Base-by-base conservation (phyloP, 2,113 vertebrate genomes). In the Conger conger region DNA sequence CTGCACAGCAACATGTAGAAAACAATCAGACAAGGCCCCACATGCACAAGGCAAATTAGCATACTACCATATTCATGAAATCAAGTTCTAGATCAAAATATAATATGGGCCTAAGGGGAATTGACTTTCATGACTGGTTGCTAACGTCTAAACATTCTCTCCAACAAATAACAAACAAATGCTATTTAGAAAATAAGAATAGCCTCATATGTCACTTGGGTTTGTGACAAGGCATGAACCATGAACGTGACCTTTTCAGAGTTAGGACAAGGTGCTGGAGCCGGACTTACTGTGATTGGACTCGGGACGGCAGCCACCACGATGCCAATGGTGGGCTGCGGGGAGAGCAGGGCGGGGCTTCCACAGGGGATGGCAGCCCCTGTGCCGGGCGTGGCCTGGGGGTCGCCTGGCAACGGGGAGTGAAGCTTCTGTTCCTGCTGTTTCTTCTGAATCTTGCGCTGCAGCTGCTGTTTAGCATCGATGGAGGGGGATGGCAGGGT, bases 361-460 rank as follows among this genome's bases (percentile, higher is more conserved):
- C 96, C 95, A 40, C 95, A 96, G 27, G 96, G 93, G 83, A 97
- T 93, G 87, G 87, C 93, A 76, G 94, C 79, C 15, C 95, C 93
- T 1, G 95, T 93, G 0, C 94, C 96, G 88, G 91, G 87, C 16
- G 93, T 30, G 78, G 91, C 91, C 86, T 96, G 93, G 76, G 94
- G 88, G 80, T 97, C 97, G 79, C 93, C 93, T 73, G 96, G 96
- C 89, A 97, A 90, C 86, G 96, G 96, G 86, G 97, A 97, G 60
- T 97, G 96, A 54, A 97, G 92, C 86, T 97, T 97, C 93, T 96
- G 96, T 86, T 97, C 97, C 81, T 97, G 97, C 88, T 97, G 96
- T 89, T 97, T 97, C 92, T 97, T 97, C 90, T 97, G 97, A 87
- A 97, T 97, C 91, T 97, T 97, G 50, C 96, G 94, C 87, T 97